These are phyloP conservation scores for Hozukius guyotensis DNA, from an alignment of 2,797 vertebrate species.

Conservation along the genomic window DNA sequence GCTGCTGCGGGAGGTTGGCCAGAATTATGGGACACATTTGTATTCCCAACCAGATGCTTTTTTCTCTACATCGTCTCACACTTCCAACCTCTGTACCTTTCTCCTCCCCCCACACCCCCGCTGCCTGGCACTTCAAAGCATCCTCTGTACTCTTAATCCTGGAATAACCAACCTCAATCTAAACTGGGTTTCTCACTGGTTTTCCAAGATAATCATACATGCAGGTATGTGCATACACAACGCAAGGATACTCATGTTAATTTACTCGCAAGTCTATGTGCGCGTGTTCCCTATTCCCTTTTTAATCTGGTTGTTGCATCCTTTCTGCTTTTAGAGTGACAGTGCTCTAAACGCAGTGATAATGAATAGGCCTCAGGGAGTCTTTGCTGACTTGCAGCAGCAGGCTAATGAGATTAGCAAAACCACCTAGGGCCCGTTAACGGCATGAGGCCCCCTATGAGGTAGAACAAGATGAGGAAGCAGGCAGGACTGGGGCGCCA, in stretches of 20 bases:
- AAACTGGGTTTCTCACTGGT: constrained; percentile 26
- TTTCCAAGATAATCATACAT: constrained; percentile 5
- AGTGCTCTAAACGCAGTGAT: constrained; percentile 60
- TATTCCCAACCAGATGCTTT: constrained; percentile 55
- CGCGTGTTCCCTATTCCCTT: not conserved
- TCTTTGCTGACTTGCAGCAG: constrained; percentile 69
- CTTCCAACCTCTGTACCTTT: constrained; percentile 25
- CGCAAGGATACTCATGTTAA: not conserved
- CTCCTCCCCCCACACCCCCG: not conserved
- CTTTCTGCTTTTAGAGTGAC: constrained; percentile 53
- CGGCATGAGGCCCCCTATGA: constrained; percentile 31
- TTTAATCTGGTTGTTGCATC: constrained; percentile 48
- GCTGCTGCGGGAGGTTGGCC: constrained; percentile 30
- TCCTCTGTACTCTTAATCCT: constrained; percentile 50
- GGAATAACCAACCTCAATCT: constrained; percentile 48
- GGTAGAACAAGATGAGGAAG: constrained; percentile 36
- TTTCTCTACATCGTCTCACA: constrained; percentile 29
- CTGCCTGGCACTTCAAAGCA: constrained; percentile 59
- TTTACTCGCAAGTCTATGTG: not conserved
- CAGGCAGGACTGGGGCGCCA: constrained; percentile 12
- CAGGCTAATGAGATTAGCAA: constrained; percentile 72
- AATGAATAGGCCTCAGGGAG: constrained; percentile 70
- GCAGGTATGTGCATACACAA: not conserved
- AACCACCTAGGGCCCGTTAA: constrained; percentile 54
- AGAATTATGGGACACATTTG: constrained; percentile 66